Percentiles rank a stretch among this genome's conserved stretches.
Evolutionary conservation across 2,797 vertebrate genomes (phyloP).

Genomic region (Paratrypauchen microcephalus): DNA sequence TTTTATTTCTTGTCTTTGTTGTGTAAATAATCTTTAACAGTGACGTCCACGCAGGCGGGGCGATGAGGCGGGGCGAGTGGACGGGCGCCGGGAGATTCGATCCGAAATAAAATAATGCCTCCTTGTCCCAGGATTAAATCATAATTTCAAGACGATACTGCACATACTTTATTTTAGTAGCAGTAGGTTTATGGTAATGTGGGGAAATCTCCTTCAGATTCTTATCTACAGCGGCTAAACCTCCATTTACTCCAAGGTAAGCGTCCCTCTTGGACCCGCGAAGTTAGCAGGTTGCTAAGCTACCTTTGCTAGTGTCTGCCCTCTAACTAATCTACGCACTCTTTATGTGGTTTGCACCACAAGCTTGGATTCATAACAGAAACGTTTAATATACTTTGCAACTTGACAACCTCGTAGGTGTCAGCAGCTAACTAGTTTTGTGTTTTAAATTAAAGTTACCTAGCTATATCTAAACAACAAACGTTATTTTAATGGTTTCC

Average conservation of each 20-base stretch:
- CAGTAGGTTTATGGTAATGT: constrained; percentile 25
- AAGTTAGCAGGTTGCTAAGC: not conserved
- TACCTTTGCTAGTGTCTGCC: not conserved
- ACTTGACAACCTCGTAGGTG: not conserved
- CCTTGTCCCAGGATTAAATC: too few species aligned
- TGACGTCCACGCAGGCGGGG: constrained; percentile 33
- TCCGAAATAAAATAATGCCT: not conserved
- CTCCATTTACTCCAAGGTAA: constrained; percentile 20
- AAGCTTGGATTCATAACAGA: not conserved
- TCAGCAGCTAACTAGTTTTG: not conserved
- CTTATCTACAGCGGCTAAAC: constrained; percentile 21
- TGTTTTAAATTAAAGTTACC: not conserved
- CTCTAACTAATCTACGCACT: not conserved
- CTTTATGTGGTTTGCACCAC: not conserved
- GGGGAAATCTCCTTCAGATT: not conserved
- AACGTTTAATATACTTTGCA: not conserved
- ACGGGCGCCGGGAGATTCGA: constrained; percentile 69
- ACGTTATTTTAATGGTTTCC: not conserved
- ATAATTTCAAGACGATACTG: rapidly evolving
- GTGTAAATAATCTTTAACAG: constrained; percentile 24
- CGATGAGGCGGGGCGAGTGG: constrained; percentile 50
- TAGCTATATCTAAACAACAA: not conserved
- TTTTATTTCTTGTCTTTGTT: too few species aligned
- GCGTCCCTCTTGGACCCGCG: constrained; percentile 2
- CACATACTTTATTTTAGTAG: rapidly evolving